Evolutionary conservation across 1,140 invertebrate species (phyloP).

Genomic region (Camponotus vicinus): DNA sequence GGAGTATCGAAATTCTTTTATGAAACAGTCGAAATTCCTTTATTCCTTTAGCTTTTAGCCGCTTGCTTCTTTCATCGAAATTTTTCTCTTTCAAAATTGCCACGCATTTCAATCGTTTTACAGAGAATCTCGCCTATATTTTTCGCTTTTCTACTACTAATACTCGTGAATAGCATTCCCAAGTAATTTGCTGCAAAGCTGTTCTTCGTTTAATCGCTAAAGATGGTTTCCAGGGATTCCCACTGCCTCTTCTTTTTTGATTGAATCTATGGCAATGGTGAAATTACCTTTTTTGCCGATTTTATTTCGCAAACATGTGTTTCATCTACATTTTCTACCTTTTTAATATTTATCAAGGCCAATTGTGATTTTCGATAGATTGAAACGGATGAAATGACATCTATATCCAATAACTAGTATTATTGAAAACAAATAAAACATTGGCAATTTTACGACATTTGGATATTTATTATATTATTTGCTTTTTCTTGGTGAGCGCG

Average conservation of each 20-base stretch:
- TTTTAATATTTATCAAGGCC: background rate
- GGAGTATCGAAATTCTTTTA: background rate
- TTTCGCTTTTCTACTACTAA: conserved; percentile 15
- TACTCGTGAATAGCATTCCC: conserved; percentile 35
- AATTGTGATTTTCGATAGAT: background rate
- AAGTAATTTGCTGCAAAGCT: conserved; percentile 63
- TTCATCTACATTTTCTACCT: background rate
- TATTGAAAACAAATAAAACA: background rate
- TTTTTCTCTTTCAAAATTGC: conserved; percentile 48
- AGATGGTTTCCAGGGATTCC: conserved; percentile 21
- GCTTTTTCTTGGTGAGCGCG: no score
- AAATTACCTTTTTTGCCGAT: conserved; percentile 30
- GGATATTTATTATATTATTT: background rate
- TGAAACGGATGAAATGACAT: background rate
- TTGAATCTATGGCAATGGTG: background rate
- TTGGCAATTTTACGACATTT: background rate
- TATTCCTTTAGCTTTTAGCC: background rate
- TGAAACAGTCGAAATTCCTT: background rate
- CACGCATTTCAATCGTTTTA: conserved; percentile 27
- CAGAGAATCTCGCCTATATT: background rate
- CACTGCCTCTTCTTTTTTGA: conserved; percentile 9
- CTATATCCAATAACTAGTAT: background rate
- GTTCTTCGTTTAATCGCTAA: background rate
- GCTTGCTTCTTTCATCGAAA: conserved; percentile 40
- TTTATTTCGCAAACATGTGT: conserved; percentile 22